These are phyloP conservation scores for Paradoxurus hermaphroditus DNA, from an alignment of 2,113 vertebrate species.

Conservation along the genomic window DNA sequence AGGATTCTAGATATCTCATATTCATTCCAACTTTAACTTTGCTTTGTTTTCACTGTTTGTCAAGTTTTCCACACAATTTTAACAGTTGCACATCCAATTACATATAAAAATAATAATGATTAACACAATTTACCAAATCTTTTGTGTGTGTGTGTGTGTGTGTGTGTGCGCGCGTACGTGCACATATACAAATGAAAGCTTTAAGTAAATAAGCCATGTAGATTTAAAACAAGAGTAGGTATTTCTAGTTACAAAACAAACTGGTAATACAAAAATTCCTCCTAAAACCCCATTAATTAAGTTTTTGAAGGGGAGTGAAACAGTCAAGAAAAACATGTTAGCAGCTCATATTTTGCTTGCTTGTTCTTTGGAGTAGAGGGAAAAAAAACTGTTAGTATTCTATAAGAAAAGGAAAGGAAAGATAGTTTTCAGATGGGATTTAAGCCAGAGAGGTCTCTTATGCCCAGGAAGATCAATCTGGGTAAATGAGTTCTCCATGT, in stretches of 20 bases:
- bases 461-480: slow-evolving; percentile 67
- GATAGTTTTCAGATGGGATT: slow-evolving; percentile 53
- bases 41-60: slow-evolving; percentile 42
- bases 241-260: slow-evolving; percentile 41
- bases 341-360: slow-evolving; percentile 41
- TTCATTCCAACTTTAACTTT: slow-evolving; percentile 1
- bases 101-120: slow-evolving; percentile 48
- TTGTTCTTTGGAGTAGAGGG: background rate
- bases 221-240: slow-evolving; percentile 26
- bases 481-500: slow-evolving; percentile 70
- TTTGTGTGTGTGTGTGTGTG: background rate
- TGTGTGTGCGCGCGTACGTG: background rate
- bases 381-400: slow-evolving; percentile 37
- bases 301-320: slow-evolving; percentile 31
- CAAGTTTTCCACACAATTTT: slow-evolving; percentile 40
- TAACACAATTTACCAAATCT: slow-evolving; percentile 48
- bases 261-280: background rate
- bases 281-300: background rate
- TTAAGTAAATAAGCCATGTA: background rate
- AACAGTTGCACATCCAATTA: slow-evolving; percentile 55
- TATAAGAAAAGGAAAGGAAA: slow-evolving; percentile 48
- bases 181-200: background rate
- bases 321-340: slow-evolving; percentile 3
- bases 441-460: slow-evolving; percentile 58
- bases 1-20: background rate